A percentile compares a stretch with the other conserved stretches of the same genome.
Evolutionary conservation across 2,888 invertebrate genomes (phyloP).

Genomic region (Nineta flava): DNA sequence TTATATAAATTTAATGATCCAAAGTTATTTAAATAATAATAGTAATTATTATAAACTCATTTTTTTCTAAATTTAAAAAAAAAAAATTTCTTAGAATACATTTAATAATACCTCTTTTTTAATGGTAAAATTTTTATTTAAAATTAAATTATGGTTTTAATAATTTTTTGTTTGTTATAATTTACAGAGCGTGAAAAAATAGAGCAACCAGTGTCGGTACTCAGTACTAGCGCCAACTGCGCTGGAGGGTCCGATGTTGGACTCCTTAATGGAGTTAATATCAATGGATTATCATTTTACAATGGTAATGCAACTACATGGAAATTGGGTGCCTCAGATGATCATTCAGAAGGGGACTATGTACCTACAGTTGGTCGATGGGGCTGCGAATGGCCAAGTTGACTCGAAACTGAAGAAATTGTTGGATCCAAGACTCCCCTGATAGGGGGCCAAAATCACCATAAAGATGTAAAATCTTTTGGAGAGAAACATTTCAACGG

Average conservation of each 20-base stretch:
- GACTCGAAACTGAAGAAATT: constrained; percentile 61
- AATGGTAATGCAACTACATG: constrained; percentile 23
- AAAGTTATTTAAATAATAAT: no score
- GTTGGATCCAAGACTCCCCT: constrained; percentile 28
- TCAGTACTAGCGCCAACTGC: constrained; percentile 24
- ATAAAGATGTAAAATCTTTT: neutral
- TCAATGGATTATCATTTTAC: constrained; percentile 24
- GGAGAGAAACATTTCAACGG: neutral
- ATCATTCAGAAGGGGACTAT: constrained; percentile 36
- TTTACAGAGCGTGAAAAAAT: constrained; percentile 58
- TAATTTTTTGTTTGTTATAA: neutral
- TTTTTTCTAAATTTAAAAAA: no score
- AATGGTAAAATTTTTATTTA: no score
- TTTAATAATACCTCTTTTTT: no score
- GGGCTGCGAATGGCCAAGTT: constrained; percentile 95
- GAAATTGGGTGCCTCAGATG: constrained; percentile 26
- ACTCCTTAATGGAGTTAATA: constrained; percentile 7
- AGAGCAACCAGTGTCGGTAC: constrained; percentile 20
- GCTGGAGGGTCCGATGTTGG: constrained; percentile 22
- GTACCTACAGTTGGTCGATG: constrained; percentile 76
- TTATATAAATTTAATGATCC: no score
- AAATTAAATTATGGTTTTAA: no score
- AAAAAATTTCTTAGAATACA: no score
- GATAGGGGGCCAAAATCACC: constrained; percentile 9
- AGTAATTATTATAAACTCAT: no score